Evolutionary conservation across 2,113 vertebrate species (phyloP).

Genomic region (Mus spicilegus): DNA sequence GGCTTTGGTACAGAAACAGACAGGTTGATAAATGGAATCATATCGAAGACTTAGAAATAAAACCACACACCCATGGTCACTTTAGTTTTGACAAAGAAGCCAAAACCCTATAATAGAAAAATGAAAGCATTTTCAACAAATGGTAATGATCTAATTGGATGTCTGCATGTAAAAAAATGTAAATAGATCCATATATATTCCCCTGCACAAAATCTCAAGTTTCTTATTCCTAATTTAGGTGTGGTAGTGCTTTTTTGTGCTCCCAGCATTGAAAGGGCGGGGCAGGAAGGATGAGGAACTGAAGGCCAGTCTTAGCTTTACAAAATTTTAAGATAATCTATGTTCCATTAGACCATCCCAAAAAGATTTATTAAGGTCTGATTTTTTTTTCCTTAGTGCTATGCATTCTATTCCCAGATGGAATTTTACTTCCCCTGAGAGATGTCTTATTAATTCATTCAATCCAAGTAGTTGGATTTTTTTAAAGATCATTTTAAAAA

Average conservation of each 20-base stretch:
- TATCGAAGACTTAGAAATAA: no score
- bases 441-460: not conserved
- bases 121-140: no score
- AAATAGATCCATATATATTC: no score
- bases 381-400: slow-evolving; percentile 31
- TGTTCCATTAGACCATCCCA: not conserved
- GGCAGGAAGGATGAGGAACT: not conserved
- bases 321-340: not conserved
- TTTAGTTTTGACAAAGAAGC: no score
- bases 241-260: not conserved
- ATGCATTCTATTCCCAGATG: not conserved
- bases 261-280: not conserved
- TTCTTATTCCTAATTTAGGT: not conserved
- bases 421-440: not conserved
- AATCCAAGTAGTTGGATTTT: not conserved
- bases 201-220: not conserved
- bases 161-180: no score
- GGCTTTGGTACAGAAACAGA: no score
- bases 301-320: not conserved
- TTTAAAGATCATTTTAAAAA: not conserved
- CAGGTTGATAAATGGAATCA: no score
- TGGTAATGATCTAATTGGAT: no score
- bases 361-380: not conserved
- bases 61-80: no score
- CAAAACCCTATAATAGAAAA: no score